phyloP scores from a whole-genome alignment of 2,797 vertebrate species.

The Muscicapa striata region DNA sequence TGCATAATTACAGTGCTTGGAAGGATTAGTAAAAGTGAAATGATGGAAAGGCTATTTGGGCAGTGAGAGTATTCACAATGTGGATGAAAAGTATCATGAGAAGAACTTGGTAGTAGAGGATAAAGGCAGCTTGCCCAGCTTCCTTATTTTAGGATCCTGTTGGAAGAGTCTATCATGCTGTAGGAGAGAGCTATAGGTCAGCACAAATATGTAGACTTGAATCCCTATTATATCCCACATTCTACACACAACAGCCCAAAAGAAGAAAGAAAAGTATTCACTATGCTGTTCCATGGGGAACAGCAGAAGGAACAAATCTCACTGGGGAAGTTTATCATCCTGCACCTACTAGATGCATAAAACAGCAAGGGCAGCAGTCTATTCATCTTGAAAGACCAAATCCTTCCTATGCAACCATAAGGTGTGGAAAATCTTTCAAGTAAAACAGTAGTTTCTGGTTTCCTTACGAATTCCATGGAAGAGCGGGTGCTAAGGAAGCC shows the following conservation, averaged over 20 bases:
- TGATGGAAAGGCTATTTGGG: neutral
- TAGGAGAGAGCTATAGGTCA: neutral
- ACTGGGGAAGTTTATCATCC: neutral
- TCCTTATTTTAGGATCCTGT: neutral
- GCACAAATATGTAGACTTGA: neutral
- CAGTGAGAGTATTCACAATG: neutral
- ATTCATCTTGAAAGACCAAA: neutral
- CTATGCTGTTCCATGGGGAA: rapidly evolving
- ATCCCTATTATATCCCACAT: neutral
- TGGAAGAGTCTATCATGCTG: neutral
- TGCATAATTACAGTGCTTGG: neutral
- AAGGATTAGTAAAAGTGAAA: neutral
- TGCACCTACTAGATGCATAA: neutral
- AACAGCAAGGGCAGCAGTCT: neutral
- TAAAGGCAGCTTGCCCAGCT: neutral
- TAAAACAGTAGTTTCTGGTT: neutral
- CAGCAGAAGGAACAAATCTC: neutral
- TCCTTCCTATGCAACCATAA: neutral
- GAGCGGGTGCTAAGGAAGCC: rapidly evolving
- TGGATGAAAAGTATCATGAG: neutral
- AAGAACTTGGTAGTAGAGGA: neutral
- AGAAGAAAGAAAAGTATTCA: neutral
- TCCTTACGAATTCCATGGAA: neutral
- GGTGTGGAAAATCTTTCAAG: neutral
- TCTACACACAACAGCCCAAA: neutral